Evolutionary conservation across 1,140 invertebrate species (phyloP), one percentile per base, ranked within the genome.

Genomic region (Drosophila teissieri): DNA sequence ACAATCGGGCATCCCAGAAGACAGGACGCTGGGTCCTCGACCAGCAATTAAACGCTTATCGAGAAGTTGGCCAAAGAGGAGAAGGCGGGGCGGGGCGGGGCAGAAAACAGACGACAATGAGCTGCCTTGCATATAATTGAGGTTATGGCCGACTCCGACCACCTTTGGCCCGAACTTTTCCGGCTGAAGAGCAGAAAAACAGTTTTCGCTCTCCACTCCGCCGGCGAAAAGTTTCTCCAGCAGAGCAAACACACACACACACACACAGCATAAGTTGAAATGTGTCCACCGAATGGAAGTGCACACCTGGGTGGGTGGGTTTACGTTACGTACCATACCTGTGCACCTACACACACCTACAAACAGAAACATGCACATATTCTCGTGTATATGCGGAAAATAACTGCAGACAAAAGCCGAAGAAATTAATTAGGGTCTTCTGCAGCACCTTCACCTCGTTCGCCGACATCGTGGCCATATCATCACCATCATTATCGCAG

Each of bases 11-110:
- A 42, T 63, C 64, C 58, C 64, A 64, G 36, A 64, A 67, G 49
- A 70, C 56, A 49, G 60, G 53, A 36, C 24, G 15, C 19, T 42
- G 58, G 53, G 78, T 78, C 70, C 78, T 86, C 78, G 82, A 88
- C 82, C 79, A 75, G 82, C 82, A 86, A 86, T 86, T 85, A 85
- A 85, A 85, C 63, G 82, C 81, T 85, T 86, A 88, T 86, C 83
- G 82, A 79, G 74, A 86, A 88, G 64, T 86, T 88, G 73, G 63
- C 44, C 63, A 19, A 60, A 67, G 37, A 57, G 42, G 74, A 73
- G 55, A 36, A 15, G 7, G n/a, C 37, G 4, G 40, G 34, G 39
- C 2, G 5, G 45, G 22, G 62, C 27, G 27, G 31, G 27, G 42
- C 10, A 8, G 36, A 22, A 36, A 22, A 39, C 31, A 46, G 74